Conservation (phyloP, 2,888 invertebrate species). For the Rotaria magnacalcarata region DNA sequence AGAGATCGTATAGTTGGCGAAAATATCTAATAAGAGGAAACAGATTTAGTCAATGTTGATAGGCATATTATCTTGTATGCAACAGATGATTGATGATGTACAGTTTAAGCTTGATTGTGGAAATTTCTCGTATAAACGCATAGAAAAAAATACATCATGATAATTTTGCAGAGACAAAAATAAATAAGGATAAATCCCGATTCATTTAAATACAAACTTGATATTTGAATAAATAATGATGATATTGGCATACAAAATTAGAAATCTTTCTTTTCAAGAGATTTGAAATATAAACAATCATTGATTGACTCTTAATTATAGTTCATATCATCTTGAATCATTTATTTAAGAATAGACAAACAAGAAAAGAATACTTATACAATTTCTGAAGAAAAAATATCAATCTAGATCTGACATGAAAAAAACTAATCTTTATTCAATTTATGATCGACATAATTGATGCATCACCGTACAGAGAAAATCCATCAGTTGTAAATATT, state of each 20-base stretch:
- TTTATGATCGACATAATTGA: conserved; percentile 38
- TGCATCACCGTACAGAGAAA: conserved; percentile 43
- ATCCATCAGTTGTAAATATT: conserved; percentile 46
- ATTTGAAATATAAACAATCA: background rate
- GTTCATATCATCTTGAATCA: background rate
- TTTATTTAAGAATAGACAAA: background rate
- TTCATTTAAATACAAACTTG: no score
- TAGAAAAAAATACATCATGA: background rate
- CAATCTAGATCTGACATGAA: background rate
- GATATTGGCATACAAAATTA: no score
- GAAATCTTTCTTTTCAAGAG: no score
- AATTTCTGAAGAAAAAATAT: background rate
- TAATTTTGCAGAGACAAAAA: no score
- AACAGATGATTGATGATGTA: background rate
- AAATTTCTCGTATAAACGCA: background rate
- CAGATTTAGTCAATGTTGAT: background rate
- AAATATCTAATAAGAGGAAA: background rate
- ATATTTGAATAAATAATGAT: no score
- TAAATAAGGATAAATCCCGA: no score
- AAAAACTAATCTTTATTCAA: background rate
- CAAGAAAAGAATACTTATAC: background rate
- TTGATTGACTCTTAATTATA: background rate
- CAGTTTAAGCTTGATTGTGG: background rate
- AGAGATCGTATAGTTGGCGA: background rate
- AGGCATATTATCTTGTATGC: background rate